Conservation (phyloP, 2,113 vertebrate genomes). For the Bettongia penicillata region DNA sequence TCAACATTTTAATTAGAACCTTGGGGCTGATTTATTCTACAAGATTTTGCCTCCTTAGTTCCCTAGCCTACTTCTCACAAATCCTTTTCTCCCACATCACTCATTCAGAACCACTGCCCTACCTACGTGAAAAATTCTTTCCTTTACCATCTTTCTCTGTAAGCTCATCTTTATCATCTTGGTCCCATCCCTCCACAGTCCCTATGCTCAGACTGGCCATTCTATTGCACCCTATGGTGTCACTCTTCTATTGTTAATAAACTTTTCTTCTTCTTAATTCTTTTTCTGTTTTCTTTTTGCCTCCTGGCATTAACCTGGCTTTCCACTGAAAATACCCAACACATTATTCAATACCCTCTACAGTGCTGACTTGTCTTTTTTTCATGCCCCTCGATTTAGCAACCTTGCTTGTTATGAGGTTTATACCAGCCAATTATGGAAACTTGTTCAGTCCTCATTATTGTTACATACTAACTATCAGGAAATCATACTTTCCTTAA, state of each 20-base stretch:
- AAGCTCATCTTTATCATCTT: background rate
- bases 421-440: background rate
- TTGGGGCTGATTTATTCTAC: background rate
- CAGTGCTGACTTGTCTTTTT: background rate
- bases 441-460: background rate
- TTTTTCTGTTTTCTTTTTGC: background rate
- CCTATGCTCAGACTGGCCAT: background rate
- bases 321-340: background rate
- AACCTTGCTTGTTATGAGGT: background rate
- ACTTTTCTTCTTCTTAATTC: background rate
- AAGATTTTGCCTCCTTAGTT: background rate
- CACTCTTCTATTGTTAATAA: background rate
- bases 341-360: background rate
- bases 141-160: background rate
- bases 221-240: background rate
- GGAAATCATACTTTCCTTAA: background rate
- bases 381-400: background rate
- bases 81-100: background rate
- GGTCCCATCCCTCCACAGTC: background rate
- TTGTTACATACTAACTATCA: background rate
- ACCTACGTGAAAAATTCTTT: background rate
- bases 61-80: background rate
- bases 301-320: background rate
- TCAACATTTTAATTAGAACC: slow-evolving; percentile 1
- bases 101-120: background rate